Conservation (phyloP, 2,888 invertebrate species). For the Buathra laborator region DNA sequence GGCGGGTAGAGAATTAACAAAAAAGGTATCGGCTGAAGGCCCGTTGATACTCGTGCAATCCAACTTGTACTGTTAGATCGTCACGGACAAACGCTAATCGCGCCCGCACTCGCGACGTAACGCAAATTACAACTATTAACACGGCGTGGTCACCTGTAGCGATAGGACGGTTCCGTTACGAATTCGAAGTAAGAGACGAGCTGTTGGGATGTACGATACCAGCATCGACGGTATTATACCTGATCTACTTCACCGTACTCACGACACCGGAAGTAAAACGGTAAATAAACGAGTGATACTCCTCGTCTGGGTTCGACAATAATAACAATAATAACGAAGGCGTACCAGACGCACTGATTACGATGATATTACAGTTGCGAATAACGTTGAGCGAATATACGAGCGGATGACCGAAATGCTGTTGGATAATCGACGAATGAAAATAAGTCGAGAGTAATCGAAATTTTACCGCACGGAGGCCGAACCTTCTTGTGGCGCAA, state of each 20-base stretch:
- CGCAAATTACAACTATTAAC: slow-evolving; percentile 66
- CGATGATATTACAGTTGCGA: background rate
- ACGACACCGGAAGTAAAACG: slow-evolving; percentile 30
- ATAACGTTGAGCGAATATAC: background rate
- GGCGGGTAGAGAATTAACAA: background rate
- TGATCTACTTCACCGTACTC: background rate
- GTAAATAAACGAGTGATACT: slow-evolving; percentile 10
- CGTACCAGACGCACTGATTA: background rate
- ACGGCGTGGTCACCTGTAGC: slow-evolving; percentile 49
- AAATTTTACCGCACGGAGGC: slow-evolving; percentile 9
- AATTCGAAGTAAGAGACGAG: slow-evolving; percentile 42
- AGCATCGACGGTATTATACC: slow-evolving; percentile 8
- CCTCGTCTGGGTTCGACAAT: background rate
- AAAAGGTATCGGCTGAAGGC: slow-evolving; percentile 8
- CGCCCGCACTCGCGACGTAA: slow-evolving; percentile 51
- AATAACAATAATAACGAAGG: background rate
- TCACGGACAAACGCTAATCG: slow-evolving; percentile 66
- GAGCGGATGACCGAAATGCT: slow-evolving; percentile 8
- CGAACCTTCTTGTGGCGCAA: background rate
- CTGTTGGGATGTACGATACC: slow-evolving; percentile 8
- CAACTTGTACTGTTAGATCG: slow-evolving; percentile 57
- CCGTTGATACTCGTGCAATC: background rate
- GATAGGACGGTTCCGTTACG: slow-evolving; percentile 59
- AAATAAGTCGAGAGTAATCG: background rate
- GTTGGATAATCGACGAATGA: background rate